Evolutionary conservation across 2,113 vertebrate species (phyloP).

Genomic region (Bos indicus): DNA sequence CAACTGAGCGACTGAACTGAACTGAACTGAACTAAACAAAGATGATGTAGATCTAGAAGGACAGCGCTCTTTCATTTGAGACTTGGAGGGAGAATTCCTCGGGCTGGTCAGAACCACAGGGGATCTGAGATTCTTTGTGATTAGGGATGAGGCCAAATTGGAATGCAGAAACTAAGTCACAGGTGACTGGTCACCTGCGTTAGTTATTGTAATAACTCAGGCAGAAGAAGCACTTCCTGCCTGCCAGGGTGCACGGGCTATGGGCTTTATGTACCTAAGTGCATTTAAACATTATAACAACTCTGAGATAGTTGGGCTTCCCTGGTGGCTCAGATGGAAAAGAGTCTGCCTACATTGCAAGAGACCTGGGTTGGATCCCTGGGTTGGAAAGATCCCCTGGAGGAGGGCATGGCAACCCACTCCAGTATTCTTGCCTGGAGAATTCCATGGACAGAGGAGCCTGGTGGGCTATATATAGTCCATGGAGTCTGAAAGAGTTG

Average conservation of each 20-base stretch:
- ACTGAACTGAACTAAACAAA: neutral
- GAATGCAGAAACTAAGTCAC: neutral
- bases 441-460: neutral
- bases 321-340: fast-evolving
- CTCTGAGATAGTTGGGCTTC: neutral
- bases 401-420: neutral
- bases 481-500: neutral
- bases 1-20: neutral
- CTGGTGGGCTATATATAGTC: neutral
- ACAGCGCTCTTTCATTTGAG: neutral
- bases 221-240: neutral
- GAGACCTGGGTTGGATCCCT: neutral
- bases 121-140: neutral
- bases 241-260: neutral
- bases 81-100: neutral
- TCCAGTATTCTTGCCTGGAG: neutral
- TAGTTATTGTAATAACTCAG: neutral
- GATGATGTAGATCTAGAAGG: neutral
- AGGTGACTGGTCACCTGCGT: neutral
- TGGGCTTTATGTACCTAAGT: neutral
- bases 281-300: neutral
- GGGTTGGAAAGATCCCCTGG: neutral
- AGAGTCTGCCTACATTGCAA: neutral
- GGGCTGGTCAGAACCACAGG: fast-evolving
- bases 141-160: neutral